Percentiles rank a stretch among this genome's conserved stretches.
These are phyloP conservation scores for Corythornis madagascariensis DNA, from an alignment of 2,113 vertebrate genomes.

Conservation along the genomic window DNA sequence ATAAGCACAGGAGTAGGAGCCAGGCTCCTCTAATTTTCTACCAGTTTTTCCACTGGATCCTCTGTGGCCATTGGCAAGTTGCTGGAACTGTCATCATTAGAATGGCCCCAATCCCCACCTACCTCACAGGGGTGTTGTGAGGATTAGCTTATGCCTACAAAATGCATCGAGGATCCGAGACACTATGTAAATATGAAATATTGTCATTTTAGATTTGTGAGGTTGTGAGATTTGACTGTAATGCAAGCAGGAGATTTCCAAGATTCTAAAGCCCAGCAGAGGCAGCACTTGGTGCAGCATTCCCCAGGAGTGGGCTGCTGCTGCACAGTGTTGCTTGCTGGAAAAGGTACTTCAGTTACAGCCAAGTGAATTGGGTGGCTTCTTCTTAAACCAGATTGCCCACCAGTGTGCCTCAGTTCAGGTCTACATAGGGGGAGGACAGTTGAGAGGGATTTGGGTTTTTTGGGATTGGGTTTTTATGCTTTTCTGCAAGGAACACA, in stretches of 20 bases:
- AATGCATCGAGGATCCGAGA: constrained; percentile 36
- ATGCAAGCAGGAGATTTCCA: not conserved
- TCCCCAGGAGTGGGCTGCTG: not conserved
- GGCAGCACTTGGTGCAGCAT: not conserved
- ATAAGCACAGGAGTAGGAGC: constrained; percentile 59
- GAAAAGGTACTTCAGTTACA: not conserved
- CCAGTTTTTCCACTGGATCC: constrained; percentile 28
- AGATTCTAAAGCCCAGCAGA: not conserved
- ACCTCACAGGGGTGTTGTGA: constrained; percentile 69
- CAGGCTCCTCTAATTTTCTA: constrained; percentile 53
- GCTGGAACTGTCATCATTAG: not conserved
- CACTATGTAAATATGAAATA: constrained; percentile 48
- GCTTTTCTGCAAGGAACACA: not conserved
- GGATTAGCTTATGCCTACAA: constrained; percentile 43
- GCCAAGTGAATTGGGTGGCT: not conserved
- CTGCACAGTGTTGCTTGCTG: not conserved
- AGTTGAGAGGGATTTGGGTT: not conserved
- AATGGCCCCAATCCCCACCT: not conserved
- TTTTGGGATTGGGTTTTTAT: not conserved
- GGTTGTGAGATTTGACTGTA: constrained; percentile 43
- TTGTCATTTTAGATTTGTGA: constrained; percentile 32
- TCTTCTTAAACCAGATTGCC: not conserved
- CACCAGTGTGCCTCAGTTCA: constrained; percentile 12
- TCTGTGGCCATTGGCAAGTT: not conserved
- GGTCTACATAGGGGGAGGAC: not conserved